These are phyloP conservation scores for Lamprologus ornatipinnis DNA, from an alignment of 2,113 vertebrate genomes.

Conservation along the genomic window DNA sequence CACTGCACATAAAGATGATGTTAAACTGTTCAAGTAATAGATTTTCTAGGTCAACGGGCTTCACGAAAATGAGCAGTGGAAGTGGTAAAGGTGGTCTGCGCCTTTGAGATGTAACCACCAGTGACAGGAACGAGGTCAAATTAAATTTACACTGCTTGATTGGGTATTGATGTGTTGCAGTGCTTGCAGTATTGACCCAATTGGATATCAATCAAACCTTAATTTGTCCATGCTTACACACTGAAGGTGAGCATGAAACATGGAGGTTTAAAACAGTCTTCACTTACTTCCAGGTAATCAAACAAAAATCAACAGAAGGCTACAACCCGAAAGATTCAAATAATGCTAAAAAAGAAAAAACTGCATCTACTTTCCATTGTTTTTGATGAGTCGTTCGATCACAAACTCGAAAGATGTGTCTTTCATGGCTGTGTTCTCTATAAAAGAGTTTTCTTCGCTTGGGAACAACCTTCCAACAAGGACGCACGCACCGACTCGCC, in stretches of 20 bases:
- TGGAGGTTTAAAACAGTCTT: neutral
- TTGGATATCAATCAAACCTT: neutral
- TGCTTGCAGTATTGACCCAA: neutral
- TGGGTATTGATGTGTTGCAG: neutral
- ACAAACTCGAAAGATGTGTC: neutral
- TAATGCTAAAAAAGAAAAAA: neutral
- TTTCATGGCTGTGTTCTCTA: neutral
- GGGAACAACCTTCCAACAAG: neutral
- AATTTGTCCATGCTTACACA: neutral
- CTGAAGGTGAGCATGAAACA: neutral
- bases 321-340: neutral
- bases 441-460: neutral
- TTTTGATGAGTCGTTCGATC: neutral
- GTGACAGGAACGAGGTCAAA: neutral
- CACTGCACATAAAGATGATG: neutral
- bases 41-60: neutral
- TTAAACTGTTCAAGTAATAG: neutral
- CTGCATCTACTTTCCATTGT: neutral
- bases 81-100: neutral
- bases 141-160: neutral
- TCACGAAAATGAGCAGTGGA: neutral
- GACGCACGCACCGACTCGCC: neutral
- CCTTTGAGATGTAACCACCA: neutral
- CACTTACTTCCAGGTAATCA: neutral
- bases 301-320: neutral